Evolutionary conservation across 2,113 vertebrate genomes (phyloP).

Genomic region (Psophia crepitans): DNA sequence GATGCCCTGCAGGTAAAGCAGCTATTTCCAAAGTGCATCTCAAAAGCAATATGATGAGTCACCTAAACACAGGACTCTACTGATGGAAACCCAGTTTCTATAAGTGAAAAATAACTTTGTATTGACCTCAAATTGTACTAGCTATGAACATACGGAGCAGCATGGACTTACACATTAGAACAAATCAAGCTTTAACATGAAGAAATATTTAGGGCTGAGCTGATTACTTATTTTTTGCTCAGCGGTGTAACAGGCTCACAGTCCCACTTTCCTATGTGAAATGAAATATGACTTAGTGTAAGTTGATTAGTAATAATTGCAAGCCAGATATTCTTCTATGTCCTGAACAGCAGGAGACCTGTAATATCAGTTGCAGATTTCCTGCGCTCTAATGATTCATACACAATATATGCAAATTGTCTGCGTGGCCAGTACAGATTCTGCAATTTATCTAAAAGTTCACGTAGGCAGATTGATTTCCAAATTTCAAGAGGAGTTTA

Average conservation of each 20-base stretch:
- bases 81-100: not conserved
- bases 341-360: constrained; percentile 7
- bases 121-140: constrained; percentile 29
- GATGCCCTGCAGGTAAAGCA: not conserved
- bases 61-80: not conserved
- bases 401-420: not conserved
- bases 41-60: not conserved
- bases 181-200: constrained; percentile 3
- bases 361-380: not conserved
- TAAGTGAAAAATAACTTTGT: constrained; percentile 8
- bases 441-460: not conserved
- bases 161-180: not conserved
- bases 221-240: constrained; percentile 24
- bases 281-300: constrained; percentile 37
- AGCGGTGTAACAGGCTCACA: constrained; percentile 5
- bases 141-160: constrained; percentile 20
- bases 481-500: not conserved
- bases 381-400: not conserved
- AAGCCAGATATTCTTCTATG: not conserved
- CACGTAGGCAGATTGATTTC: not conserved
- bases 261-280: not conserved
- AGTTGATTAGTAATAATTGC: constrained; percentile 40
- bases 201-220: constrained; percentile 44
- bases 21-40: not conserved
- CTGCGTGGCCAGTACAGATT: not conserved